Conservation (phyloP, 1,140 invertebrate species). For the Carposina sasakii region DNA sequence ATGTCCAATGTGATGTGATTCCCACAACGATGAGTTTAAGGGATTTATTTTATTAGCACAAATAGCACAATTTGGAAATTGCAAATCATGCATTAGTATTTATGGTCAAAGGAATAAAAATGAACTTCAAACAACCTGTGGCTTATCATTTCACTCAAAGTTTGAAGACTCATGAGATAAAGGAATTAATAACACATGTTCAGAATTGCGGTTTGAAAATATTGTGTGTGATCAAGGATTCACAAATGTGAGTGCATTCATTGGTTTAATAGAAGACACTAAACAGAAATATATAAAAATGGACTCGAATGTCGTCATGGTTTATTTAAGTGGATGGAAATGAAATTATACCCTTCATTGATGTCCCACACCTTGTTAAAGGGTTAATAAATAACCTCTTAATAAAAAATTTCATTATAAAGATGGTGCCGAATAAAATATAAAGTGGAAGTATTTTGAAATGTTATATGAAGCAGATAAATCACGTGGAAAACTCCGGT, state of each 20-base stretch:
- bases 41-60: not conserved
- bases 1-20: not conserved
- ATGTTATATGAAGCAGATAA: no score
- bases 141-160: constrained; percentile 3
- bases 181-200: not conserved
- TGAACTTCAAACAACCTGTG: constrained; percentile 18
- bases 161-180: not conserved
- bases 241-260: not conserved
- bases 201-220: not conserved
- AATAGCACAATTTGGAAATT: not conserved
- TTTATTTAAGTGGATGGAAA: not conserved
- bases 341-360: not conserved
- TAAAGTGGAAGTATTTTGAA: no score
- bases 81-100: constrained; percentile 14
- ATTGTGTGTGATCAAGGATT: not conserved
- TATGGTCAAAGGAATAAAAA: constrained; percentile 17
- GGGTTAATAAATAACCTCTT: no score
- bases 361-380: not conserved
- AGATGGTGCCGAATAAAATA: no score
- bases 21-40: constrained; percentile 3
- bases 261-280: not conserved
- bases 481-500: no score
- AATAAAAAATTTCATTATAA: no score
- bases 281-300: not conserved
- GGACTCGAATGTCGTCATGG: not conserved